Percentiles rank a stretch among this genome's conserved stretches.
Conservation (phyloP, 1,140 invertebrate genomes). For the Pseudomyrmex sp. region DNA sequence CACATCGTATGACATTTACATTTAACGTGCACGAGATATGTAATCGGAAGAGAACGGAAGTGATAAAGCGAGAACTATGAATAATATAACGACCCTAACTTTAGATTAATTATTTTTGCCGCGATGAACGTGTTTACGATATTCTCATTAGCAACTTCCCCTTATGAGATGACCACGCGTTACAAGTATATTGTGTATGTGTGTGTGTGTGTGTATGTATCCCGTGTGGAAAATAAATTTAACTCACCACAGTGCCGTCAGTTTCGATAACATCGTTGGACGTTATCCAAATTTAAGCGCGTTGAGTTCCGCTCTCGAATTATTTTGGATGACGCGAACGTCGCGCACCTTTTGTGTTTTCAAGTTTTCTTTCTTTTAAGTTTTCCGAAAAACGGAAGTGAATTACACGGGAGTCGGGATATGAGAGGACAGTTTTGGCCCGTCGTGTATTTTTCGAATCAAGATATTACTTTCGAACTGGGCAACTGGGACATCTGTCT, state of each 20-base stretch:
- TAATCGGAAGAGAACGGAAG: not conserved
- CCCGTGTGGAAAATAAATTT: conserved; percentile 38
- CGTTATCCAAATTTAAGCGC: conserved; percentile 49
- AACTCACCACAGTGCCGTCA: conserved; percentile 52
- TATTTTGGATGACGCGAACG: conserved; percentile 50
- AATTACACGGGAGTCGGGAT: conserved; percentile 33
- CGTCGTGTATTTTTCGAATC: conserved; percentile 19
- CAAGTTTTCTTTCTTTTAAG: conserved; percentile 36
- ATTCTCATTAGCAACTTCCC: conserved; percentile 44
- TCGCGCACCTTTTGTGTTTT: conserved; percentile 44
- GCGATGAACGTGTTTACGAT: conserved; percentile 34
- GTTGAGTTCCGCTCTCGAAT: conserved; percentile 46
- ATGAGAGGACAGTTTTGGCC: conserved; percentile 43
- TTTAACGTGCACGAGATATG: not conserved
- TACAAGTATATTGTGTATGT: not conserved
- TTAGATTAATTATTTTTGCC: conserved; percentile 38
- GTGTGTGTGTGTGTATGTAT: not conserved
- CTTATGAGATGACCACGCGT: conserved; percentile 24
- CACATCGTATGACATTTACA: not conserved
- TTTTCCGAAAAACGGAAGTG: conserved; percentile 47
- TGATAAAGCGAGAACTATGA: not conserved
- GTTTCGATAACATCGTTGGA: conserved; percentile 59
- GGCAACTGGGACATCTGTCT: conserved; percentile 24
- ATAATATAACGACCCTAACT: conserved; percentile 30
- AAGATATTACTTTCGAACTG: conserved; percentile 42